Percentiles rank a stretch among this genome's conserved stretches.
Evolutionary conservation across 1,140 invertebrate genomes (phyloP).

Genomic region (Laupala kohalensis): DNA sequence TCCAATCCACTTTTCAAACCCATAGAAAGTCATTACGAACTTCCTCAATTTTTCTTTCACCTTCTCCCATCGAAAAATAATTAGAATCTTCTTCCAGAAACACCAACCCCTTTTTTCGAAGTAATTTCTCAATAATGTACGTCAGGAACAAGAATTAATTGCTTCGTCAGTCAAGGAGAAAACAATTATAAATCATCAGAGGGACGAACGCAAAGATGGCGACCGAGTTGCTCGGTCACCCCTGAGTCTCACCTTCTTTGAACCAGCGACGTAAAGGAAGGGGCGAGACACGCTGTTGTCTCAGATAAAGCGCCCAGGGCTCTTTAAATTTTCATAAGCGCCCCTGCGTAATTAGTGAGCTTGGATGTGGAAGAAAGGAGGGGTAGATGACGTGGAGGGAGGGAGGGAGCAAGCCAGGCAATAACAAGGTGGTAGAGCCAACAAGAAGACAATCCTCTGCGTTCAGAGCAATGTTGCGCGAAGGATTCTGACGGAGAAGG

Average conservation of each 20-base stretch:
- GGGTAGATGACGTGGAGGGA: too few species aligned
- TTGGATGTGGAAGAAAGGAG: neutral
- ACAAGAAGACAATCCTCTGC: too few species aligned
- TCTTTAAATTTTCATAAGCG: constrained; percentile 9
- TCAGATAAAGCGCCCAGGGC: constrained; percentile 1
- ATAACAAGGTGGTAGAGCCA: too few species aligned
- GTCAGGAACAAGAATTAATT: neutral
- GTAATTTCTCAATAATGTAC: neutral
- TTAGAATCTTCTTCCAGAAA: neutral
- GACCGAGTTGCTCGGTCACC: too few species aligned
- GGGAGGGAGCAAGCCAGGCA: neutral
- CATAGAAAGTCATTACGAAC: neutral
- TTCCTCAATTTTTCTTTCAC: neutral
- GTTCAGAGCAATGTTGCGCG: too few species aligned
- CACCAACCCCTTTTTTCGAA: neutral
- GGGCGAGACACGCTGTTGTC: too few species aligned
- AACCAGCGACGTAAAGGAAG: too few species aligned
- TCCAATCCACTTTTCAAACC: neutral
- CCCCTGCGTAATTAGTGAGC: neutral
- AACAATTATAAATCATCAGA: neutral
- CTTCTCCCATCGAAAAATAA: neutral
- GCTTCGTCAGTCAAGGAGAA: neutral
- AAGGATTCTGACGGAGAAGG: too few species aligned
- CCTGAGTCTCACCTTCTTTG: too few species aligned
- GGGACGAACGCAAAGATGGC: neutral